These are phyloP conservation scores for Epistrophella euchroma DNA, from an alignment of 2,888 invertebrate species.

Conservation along the genomic window DNA sequence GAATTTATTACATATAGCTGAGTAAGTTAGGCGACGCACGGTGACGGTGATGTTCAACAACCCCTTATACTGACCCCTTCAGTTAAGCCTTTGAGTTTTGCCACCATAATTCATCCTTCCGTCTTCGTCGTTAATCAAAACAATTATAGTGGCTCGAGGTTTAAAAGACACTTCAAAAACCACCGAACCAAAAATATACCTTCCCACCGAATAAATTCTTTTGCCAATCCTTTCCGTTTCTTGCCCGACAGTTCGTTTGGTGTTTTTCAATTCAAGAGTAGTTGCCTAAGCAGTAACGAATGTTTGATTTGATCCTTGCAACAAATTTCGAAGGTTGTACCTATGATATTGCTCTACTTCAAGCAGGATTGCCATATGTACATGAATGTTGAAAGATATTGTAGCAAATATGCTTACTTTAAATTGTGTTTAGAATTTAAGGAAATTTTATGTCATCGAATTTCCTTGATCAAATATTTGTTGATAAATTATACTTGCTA, in stretches of 20 bases:
- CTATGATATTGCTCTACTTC: neutral
- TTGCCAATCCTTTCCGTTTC: conserved; percentile 23
- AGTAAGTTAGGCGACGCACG: neutral
- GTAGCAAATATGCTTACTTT: too few relatives aligned
- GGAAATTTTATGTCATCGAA: too few relatives aligned
- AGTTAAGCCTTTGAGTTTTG: conserved; percentile 1
- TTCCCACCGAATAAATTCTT: conserved; percentile 64
- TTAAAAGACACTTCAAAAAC: conserved; percentile 67
- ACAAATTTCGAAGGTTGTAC: conserved; percentile 3
- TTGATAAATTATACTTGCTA: too few relatives aligned
- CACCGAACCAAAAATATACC: conserved; percentile 66
- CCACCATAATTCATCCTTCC: conserved; percentile 43
- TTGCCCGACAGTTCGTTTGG: conserved; percentile 22
- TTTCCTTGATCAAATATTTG: too few relatives aligned
- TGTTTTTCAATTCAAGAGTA: conserved; percentile 32
- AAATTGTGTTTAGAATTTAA: too few relatives aligned
- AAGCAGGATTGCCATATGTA: neutral
- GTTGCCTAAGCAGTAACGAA: conserved; percentile 12
- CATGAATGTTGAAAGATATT: too few relatives aligned
- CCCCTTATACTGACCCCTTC: conserved; percentile 9
- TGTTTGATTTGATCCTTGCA: conserved; percentile 24
- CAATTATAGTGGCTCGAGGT: conserved; percentile 74
- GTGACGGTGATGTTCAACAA: conserved; percentile 13
- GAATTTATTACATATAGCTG: neutral
- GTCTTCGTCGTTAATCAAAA: conserved; percentile 72